Conservation (phyloP, 2,797 vertebrate species). For the Scolopax bukidnonensis region DNA sequence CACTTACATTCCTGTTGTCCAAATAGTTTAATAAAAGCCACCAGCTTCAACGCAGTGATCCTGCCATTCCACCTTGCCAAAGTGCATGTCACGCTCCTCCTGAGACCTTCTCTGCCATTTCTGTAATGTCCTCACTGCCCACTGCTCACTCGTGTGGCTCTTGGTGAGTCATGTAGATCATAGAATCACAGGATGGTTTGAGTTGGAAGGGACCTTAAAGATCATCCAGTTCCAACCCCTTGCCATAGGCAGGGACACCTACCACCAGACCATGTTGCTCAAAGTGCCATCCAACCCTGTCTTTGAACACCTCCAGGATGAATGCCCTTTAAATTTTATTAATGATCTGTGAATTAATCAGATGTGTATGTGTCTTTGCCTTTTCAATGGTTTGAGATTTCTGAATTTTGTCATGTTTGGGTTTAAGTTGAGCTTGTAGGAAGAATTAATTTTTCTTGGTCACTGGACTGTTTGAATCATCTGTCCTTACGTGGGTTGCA, state of each 20-base stretch:
- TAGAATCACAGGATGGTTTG: neutral
- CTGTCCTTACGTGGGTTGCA: neutral
- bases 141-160: neutral
- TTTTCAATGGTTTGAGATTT: neutral
- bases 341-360: accelerated
- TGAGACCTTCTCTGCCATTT: neutral
- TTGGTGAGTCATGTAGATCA: accelerated
- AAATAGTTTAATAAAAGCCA: neutral
- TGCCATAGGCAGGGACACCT: neutral
- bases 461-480: neutral
- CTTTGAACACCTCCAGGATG: neutral
- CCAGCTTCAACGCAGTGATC: neutral
- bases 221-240: neutral
- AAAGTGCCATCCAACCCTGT: neutral
- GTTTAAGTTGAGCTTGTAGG: neutral
- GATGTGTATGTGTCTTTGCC: neutral
- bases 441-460: neutral
- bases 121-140: neutral
- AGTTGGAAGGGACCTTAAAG: neutral
- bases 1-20: neutral
- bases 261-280: neutral
- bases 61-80: neutral
- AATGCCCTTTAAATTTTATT: neutral
- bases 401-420: neutral
- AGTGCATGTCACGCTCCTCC: accelerated